Conservation (phyloP, 2,888 invertebrate genomes). For the Caenorhabditis angaria region DNA sequence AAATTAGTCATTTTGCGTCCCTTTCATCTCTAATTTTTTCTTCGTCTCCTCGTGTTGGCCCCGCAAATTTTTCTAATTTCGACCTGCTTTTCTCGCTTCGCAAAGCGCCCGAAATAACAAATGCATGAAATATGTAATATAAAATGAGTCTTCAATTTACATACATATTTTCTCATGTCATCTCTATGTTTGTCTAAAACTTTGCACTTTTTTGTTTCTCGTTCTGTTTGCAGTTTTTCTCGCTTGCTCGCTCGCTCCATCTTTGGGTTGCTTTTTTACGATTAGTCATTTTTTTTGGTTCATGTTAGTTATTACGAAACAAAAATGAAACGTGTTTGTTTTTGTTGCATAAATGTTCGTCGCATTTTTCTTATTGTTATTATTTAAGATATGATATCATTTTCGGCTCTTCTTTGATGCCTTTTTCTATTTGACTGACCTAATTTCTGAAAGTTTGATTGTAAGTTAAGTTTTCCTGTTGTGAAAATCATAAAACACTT, state of each 20-base stretch:
- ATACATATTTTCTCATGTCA: constrained; percentile 2
- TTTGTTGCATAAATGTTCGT: neutral
- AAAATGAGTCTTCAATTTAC: constrained; percentile 1
- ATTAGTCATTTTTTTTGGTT: constrained; percentile 3
- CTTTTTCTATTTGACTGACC: too few species aligned
- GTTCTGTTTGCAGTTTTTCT: neutral
- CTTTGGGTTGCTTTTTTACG: neutral
- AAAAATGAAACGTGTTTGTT: constrained; percentile 14
- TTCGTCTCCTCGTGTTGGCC: constrained; percentile 10
- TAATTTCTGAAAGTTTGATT: too few species aligned
- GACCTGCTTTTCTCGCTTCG: constrained; percentile 13
- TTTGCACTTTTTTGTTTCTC: neutral
- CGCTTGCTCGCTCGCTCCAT: too few species aligned
- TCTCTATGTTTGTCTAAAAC: neutral
- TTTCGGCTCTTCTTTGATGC: constrained; percentile 18
- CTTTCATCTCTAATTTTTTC: neutral
- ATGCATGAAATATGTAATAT: constrained; percentile 13
- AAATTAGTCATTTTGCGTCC: constrained; percentile 20
- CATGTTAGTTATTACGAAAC: constrained; percentile 15
- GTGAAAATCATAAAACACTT: too few species aligned
- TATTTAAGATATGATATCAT: constrained; percentile 1
- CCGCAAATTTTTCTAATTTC: constrained; percentile 13
- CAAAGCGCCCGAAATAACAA: constrained; percentile 15
- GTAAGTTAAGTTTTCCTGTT: too few species aligned
- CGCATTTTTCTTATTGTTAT: neutral